Conservation (phyloP, 2,113 vertebrate genomes). For the Xiphophorus hellerii region DNA sequence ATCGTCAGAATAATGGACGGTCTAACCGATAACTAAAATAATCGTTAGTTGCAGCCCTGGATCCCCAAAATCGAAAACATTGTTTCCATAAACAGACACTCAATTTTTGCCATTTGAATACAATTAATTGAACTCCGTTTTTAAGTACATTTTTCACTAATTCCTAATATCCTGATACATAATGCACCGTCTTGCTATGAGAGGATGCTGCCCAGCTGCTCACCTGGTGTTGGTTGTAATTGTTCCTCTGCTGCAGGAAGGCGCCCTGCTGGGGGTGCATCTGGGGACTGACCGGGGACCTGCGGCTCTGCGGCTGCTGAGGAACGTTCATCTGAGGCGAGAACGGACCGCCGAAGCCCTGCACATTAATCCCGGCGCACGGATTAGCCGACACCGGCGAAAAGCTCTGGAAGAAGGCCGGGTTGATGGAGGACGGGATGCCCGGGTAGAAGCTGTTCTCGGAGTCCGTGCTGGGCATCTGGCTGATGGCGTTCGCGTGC, state of each 20-base stretch:
- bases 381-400: constrained; percentile 88
- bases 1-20: too few species aligned
- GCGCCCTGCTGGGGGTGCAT: constrained; percentile 88
- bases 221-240: constrained; percentile 96
- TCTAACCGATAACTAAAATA: too few species aligned
- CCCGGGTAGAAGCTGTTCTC: constrained; percentile 92
- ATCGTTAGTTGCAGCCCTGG: too few species aligned
- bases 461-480: constrained; percentile 85
- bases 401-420: constrained; percentile 95
- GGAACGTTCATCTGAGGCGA: constrained; percentile 90
- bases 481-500: constrained; percentile 80
- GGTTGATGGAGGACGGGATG: constrained; percentile 91
- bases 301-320: constrained; percentile 87
- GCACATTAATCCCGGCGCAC: constrained; percentile 87
- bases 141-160: too few species aligned
- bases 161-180: too few species aligned
- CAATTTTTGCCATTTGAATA: too few species aligned
- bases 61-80: not conserved
- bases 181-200: not conserved
- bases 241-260: constrained; percentile 92
- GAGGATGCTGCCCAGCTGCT: constrained; percentile 29
- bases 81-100: not conserved
- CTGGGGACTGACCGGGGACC: constrained; percentile 91
- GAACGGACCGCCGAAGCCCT: constrained; percentile 88
- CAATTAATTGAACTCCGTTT: too few species aligned